Percentiles rank a stretch among this genome's conserved stretches.
These are phyloP conservation scores for Neoarius graeffei DNA, from an alignment of 2,113 vertebrate genomes.

Conservation along the genomic window DNA sequence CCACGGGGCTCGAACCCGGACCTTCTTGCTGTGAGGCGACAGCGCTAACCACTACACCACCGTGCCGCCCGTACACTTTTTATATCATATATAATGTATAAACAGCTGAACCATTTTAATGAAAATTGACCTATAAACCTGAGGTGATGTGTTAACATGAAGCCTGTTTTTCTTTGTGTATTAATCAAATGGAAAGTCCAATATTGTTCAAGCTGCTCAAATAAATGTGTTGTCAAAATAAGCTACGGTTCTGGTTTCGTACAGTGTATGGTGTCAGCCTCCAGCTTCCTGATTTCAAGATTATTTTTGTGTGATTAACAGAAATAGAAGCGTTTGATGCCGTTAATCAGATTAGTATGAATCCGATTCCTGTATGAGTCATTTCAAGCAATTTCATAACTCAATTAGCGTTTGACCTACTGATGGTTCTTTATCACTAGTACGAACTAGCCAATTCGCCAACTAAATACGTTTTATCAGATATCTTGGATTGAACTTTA, in stretches of 20 bases:
- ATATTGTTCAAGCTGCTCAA: not conserved
- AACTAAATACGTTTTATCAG: not conserved
- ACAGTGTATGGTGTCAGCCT: not conserved
- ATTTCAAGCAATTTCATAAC: not conserved
- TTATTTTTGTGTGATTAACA: not conserved
- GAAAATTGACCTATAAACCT: not conserved
- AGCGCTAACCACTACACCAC: too few species aligned
- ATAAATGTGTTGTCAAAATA: not conserved
- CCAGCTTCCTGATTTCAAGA: not conserved
- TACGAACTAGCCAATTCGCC: not conserved
- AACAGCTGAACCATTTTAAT: not conserved
- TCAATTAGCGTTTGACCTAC: not conserved
- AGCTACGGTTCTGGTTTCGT: not conserved
- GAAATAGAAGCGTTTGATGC: not conserved
- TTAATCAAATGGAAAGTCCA: too few species aligned
- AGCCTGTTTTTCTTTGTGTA: not conserved
- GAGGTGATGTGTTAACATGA: not conserved
- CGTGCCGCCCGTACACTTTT: too few species aligned
- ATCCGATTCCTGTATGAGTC: constrained; percentile 1
- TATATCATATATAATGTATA: too few species aligned
- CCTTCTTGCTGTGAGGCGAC: too few species aligned
- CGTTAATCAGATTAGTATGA: not conserved
- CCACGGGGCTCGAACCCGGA: too few species aligned
- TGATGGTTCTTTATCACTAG: not conserved
- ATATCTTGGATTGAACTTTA: not conserved